These are phyloP conservation scores for Meliscaeva auricollis DNA, from an alignment of 2,888 invertebrate species.

Conservation along the genomic window DNA sequence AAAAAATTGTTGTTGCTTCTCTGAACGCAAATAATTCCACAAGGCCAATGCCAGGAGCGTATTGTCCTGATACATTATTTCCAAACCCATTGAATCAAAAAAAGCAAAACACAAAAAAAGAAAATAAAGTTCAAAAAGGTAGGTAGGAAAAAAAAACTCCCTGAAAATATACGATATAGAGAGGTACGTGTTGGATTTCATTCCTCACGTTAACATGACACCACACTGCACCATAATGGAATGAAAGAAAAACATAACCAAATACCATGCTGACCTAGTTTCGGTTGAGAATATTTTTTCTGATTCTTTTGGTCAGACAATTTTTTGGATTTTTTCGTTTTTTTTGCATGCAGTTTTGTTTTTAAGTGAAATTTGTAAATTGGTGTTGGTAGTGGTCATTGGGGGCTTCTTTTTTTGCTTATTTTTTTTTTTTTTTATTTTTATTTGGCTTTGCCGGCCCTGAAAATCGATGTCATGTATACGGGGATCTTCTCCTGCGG, in stretches of 20 bases:
- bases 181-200: slow-evolving; percentile 71
- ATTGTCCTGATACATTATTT: slow-evolving; percentile 49
- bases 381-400: slow-evolving; percentile 66
- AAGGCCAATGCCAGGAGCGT: slow-evolving; percentile 64
- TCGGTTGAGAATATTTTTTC: slow-evolving; percentile 59
- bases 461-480: slow-evolving; percentile 49
- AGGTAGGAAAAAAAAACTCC: too few relatives aligned
- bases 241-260: slow-evolving; percentile 37
- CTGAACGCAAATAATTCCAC: slow-evolving; percentile 38
- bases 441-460: slow-evolving; percentile 28
- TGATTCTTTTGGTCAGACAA: slow-evolving; percentile 67
- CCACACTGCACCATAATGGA: slow-evolving; percentile 50
- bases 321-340: slow-evolving; percentile 33
- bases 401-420: slow-evolving; percentile 46
- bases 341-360: too few relatives aligned
- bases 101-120: not conserved
- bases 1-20: slow-evolving; percentile 3
- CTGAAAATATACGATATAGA: too few relatives aligned
- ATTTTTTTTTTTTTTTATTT: too few relatives aligned
- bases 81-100: not conserved
- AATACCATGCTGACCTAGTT: slow-evolving; percentile 73
- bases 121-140: not conserved
- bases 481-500: slow-evolving; percentile 1
- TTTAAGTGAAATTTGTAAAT: slow-evolving; percentile 73
- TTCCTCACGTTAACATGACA: slow-evolving; percentile 75